phyloP scores from a whole-genome alignment of 2,888 invertebrate species.

The Philereme transversata region DNA sequence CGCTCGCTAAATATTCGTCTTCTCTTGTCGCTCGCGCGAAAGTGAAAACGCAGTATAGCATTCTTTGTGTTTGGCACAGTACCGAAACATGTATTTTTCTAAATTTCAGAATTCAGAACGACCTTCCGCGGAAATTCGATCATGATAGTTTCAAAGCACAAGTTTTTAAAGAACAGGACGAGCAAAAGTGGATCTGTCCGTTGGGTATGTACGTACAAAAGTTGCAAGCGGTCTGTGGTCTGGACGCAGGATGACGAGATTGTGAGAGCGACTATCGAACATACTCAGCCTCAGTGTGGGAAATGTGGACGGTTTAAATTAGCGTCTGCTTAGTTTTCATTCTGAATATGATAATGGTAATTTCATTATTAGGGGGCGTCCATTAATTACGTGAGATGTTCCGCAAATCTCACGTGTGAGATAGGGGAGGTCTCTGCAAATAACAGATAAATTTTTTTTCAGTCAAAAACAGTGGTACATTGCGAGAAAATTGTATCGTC shows the following conservation, averaged over 20 bases:
- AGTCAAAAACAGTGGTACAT: too few relatives aligned
- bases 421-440: too few relatives aligned
- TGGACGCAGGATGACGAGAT: conserved; percentile 8
- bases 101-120: conserved; percentile 7
- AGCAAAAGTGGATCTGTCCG: conserved; percentile 4
- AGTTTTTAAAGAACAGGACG: conserved; percentile 7
- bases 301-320: conserved; percentile 13
- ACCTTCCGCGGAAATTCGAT: conserved; percentile 5
- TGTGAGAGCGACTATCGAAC: conserved; percentile 3
- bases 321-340: too few relatives aligned
- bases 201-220: conserved; percentile 8
- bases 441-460: too few relatives aligned
- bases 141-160: conserved; percentile 7
- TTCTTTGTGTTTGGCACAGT: neutral
- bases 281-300: conserved; percentile 6
- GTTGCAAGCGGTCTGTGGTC: conserved; percentile 4
- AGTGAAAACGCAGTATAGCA: too few relatives aligned
- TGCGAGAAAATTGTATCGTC: too few relatives aligned
- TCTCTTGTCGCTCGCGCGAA: too few relatives aligned
- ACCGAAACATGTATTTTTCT: neutral
- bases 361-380: too few relatives aligned
- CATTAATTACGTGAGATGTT: too few relatives aligned
- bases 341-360: too few relatives aligned
- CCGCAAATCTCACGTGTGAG: too few relatives aligned
- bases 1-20: too few relatives aligned